Base-by-base conservation (phyloP, 2,888 invertebrate species). In the Cephus nigrinus region DNA sequence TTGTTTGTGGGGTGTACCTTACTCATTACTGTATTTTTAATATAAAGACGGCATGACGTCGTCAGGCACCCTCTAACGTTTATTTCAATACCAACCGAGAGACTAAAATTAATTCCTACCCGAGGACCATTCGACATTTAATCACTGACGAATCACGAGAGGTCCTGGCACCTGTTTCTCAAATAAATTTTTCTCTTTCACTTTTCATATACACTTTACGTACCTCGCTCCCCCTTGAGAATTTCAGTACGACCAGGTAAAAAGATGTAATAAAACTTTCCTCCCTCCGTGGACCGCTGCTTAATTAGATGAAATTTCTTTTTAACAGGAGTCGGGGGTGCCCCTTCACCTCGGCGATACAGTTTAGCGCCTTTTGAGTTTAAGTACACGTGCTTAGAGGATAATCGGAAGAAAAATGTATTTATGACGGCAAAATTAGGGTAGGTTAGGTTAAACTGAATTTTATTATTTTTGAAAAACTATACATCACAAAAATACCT, bases 11-110 rank as follows among this genome's bases (percentile, higher is more conserved):
- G 55, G 55, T 55, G 55, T 55, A 82, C 80, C 83, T 87, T 86
- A 85, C 85, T 88, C 87, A 88, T 87, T 89, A 86, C 86, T 86
- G 86, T 87, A 86, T 88, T 88, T 88, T 88, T 89, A 87, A 88
- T 89, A 88, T 87, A 88, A 89, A 86, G 88, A 87, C 82, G 86
- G 83, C 84, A 85, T 87, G 88, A 88, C 86, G 87, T 88, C 84
- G 84, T 85, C 80, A 80, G 82, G 81, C 35, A 33, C 83, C 83
- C 83, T 81, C 80, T 84, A 86, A 85, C 86, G 82, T 86, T 88
- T 87, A 86, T 86, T 85, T 84, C 86, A 84, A 82, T 84, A 83
- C 82, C 76, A 79, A 71, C 71, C 71, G 71, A 55, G 55, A 23
- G 55, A 55, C 55, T 23, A 9, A 23, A 55, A 55, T 55, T 23